Evolutionary conservation across 2,797 vertebrate species (phyloP), one percentile per base, ranked within the genome.

Genomic region (Schizopygopsis pylzovi): DNA sequence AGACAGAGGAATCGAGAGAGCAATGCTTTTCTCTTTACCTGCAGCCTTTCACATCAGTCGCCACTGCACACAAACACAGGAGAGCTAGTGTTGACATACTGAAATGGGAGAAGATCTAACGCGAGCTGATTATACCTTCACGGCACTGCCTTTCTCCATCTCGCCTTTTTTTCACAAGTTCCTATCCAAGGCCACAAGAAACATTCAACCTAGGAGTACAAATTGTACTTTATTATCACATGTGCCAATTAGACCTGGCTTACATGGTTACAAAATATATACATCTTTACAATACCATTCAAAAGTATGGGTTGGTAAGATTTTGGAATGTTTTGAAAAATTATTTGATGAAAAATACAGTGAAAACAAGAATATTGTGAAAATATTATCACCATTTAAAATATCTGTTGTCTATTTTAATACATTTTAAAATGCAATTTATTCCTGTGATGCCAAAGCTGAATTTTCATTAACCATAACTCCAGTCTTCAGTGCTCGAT

Each of bases 21-120:
- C 20, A 12, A 33, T 15, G 54, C 11, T 68, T 61, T 22, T 52
- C 41, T 79, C n/a, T 65, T 79, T 70, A 85, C 78, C 87, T 80
- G 75, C 71, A 45, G 84, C 59, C 67, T 84, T 88, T 87, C 73
- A 87, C 73, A 89, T 86, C 87, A 90, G 84, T 87, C 47, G 18
- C 82, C 54, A 65, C 73, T 49, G 72, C 65, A 41, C n/a, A 56
- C 41, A 72, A 72, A 63, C 76, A 78, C 73, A 47, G 49, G 49
- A 85, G 76, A 61, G 20, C 52, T 63, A 10, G 49, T 63, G 83
- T 85, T 79, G 67, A 85, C 65, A 85, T 70, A 16, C n/a, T 70
- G 76, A 79, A 85, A 79, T 59, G 43, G 54, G 25, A 72, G 10
- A 61, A 65, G 39, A 79, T 72, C 61, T 78, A 72, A 70, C 6